These are phyloP conservation scores for Gymnocypris eckloni DNA, from an alignment of 2,797 vertebrate genomes.

Conservation along the genomic window DNA sequence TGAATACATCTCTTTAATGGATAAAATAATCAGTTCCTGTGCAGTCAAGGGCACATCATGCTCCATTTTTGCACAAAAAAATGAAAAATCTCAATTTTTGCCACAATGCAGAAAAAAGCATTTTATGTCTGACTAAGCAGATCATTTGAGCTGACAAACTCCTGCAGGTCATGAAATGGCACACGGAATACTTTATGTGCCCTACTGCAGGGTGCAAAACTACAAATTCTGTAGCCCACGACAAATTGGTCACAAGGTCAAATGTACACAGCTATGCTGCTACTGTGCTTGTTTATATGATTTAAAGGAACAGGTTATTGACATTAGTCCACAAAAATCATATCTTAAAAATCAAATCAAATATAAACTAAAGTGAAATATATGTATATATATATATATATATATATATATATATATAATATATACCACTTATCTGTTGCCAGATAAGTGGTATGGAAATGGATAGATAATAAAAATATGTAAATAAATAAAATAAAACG, in stretches of 20 bases:
- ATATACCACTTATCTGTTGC: not conserved
- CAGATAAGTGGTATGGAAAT: not conserved
- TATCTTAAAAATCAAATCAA: not conserved
- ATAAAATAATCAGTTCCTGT: not conserved
- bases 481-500: too few species aligned
- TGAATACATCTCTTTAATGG: conserved; percentile 1
- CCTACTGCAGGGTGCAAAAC: not conserved
- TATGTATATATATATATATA: not conserved
- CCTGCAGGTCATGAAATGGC: conserved; percentile 33
- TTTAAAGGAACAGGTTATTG: not conserved
- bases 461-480: too few species aligned
- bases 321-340: not conserved
- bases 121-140: conserved; percentile 42
- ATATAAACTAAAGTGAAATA: not conserved
- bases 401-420: too few species aligned
- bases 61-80: not conserved
- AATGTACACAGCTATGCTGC: not conserved
- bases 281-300: not conserved
- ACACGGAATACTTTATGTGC: conserved; percentile 5
- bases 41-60: conserved; percentile 14
- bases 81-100: not conserved
- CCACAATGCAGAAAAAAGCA: conserved; percentile 26
- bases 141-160: conserved; percentile 51
- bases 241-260: conserved; percentile 13
- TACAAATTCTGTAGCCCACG: not conserved